These are phyloP conservation scores for Aurelia aurita DNA, from an alignment of 30 jellyfish, hydroid and myxozoan genomes.

Conservation along the genomic window DNA sequence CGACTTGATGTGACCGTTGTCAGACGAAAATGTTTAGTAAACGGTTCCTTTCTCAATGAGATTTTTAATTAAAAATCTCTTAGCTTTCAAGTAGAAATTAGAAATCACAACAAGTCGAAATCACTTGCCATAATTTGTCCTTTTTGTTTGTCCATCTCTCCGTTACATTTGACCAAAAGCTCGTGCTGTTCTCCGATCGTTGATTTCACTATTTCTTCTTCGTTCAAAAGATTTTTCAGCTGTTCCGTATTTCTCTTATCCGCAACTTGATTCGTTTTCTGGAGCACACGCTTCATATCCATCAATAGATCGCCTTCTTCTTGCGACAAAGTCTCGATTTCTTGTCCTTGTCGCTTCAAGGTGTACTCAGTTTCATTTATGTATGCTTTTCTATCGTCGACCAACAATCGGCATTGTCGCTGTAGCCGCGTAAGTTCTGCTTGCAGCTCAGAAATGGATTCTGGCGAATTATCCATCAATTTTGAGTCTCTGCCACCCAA, in stretches of 20 bases:
- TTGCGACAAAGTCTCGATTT: constrained; percentile 33
- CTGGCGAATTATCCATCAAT: constrained; percentile 23
- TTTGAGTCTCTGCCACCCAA: constrained; percentile 8
- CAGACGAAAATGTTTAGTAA: too few species aligned
- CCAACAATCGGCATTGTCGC: constrained; percentile 86
- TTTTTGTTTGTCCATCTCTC: constrained; percentile 15
- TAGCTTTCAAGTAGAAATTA: not conserved
- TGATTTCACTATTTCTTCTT: constrained; percentile 56
- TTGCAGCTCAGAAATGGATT: constrained; percentile 66
- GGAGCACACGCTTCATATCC: constrained; percentile 70
- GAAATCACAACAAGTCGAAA: too few species aligned
- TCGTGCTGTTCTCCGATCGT: constrained; percentile 39
- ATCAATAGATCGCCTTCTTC: constrained; percentile 82
- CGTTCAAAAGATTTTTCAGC: constrained; percentile 52
- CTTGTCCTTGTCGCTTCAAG: constrained; percentile 69
- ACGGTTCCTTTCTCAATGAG: too few species aligned
- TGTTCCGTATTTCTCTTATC: constrained; percentile 40
- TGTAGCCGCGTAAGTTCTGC: constrained; percentile 71
- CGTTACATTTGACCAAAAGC: not conserved
- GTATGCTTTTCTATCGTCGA: constrained; percentile 87
- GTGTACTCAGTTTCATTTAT: constrained; percentile 69
- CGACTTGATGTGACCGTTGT: too few species aligned
- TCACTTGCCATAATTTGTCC: constrained; percentile 29
- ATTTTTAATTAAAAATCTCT: not conserved
- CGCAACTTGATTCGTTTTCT: constrained; percentile 37